Evolutionary conservation across 2,888 invertebrate genomes (phyloP).

Genomic region (Noctua janthina): DNA sequence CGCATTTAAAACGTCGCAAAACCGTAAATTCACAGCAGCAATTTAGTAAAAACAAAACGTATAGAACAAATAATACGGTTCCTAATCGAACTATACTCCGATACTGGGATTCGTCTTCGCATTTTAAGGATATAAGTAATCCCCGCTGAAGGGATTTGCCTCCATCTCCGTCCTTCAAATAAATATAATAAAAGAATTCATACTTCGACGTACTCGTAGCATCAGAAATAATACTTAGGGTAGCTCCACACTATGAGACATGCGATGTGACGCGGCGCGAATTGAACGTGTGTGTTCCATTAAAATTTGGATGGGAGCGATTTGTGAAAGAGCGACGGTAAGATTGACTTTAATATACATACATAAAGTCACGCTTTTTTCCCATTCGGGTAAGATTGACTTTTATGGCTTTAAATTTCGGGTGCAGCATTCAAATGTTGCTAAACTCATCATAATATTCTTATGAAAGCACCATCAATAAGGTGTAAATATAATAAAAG

Average conservation of each 20-base stretch:
- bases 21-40: slow-evolving; percentile 21
- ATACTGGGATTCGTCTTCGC: slow-evolving; percentile 44
- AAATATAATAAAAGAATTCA: slow-evolving; percentile 67
- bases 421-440: neutral
- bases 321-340: slow-evolving; percentile 38
- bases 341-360: slow-evolving; percentile 4
- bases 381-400: neutral
- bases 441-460: neutral
- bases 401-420: slow-evolving; percentile 16
- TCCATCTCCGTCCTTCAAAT: slow-evolving; percentile 57
- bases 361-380: too few species aligned
- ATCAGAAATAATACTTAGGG: slow-evolving; percentile 34
- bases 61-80: slow-evolving; percentile 30
- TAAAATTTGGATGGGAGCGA: slow-evolving; percentile 4
- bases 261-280: neutral
- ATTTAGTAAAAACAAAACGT: slow-evolving; percentile 45
- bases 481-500: neutral
- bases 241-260: slow-evolving; percentile 1
- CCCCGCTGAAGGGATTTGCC: slow-evolving; percentile 58
- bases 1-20: slow-evolving; percentile 8
- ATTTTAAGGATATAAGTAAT: slow-evolving; percentile 59
- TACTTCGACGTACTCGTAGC: slow-evolving; percentile 42
- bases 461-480: neutral
- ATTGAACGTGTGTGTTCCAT: slow-evolving; percentile 18
- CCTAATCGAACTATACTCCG: slow-evolving; percentile 57